Base-by-base conservation (phyloP, 2,888 invertebrate genomes). In the Drosophila nr. fundita region DNA sequence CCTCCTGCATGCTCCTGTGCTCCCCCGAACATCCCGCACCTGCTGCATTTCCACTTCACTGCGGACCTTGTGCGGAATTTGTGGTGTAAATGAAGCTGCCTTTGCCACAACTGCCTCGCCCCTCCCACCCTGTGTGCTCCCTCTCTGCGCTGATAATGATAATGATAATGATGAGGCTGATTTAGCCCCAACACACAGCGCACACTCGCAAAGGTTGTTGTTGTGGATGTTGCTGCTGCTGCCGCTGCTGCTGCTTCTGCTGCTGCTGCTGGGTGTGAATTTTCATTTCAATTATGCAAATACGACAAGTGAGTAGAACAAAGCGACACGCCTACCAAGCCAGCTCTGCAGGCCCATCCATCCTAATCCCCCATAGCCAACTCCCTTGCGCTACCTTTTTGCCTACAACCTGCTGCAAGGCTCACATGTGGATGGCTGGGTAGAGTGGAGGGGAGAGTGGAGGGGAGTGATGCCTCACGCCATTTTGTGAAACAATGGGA, bases 251-350 rank as follows among this genome's bases (percentile, higher is more conserved):
- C n/a, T n/a, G 48, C 13, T 45, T 1, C 15, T 48, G 62, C 18
- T 52, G 62, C 42, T 59, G 50, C 70, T 58, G 63, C 15, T 70
- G 68, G 82, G 73, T 82, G 80, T 74, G 82, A 79, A 76, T 90
- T 89, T 84, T 82, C 90, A 90, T 90, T 89, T 82, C 82, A 87
- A 90, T 87, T 90, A 87, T 87, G 87, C 82, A 87, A 84, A 89
- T 78, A 84, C 83, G 78, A 88, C 83, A 80, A 86, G 83, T 83
- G 83, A 80, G 88, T 80, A 62, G 73, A 86, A 83, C 83, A 88
- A 88, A 81, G 82, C 80, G 75, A 58, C 79, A 71, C 78, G 78
- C 78, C 78, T 45, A 70, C 63, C 50, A 34, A 8, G 21, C 13
- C 50, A 13, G 27, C 36, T 13, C 48, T n/a, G 8, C 13, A 18